These are phyloP conservation scores for Anser brachyrhynchus DNA, from an alignment of 2,113 vertebrate genomes.

Conservation along the genomic window DNA sequence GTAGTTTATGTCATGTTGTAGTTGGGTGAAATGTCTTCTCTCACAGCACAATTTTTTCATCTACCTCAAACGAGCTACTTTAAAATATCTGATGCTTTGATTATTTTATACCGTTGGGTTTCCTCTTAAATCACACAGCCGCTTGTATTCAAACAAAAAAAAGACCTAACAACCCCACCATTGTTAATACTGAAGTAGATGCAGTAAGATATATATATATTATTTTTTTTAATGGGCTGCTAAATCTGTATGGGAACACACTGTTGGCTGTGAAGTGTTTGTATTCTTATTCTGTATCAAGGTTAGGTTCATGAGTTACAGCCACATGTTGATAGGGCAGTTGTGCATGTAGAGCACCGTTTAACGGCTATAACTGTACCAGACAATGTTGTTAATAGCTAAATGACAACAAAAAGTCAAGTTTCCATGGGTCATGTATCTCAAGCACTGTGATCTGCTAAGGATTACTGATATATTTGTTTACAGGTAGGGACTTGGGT, in stretches of 20 bases:
- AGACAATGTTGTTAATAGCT: not conserved
- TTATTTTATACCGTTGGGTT: not conserved
- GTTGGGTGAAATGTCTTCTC: not conserved
- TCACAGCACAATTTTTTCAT: not conserved
- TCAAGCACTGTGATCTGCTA: not conserved
- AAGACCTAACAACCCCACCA: not conserved
- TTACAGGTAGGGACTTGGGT: not conserved
- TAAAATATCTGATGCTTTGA: not conserved
- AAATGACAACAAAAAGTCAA: not conserved
- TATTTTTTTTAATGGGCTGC: not conserved
- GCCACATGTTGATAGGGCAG: not conserved
- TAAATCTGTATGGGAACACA: not conserved
- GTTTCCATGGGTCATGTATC: fast-evolving
- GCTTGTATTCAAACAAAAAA: not conserved
- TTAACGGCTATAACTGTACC: not conserved
- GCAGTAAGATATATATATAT: not conserved
- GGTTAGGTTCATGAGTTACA: not conserved
- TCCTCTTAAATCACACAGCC: not conserved
- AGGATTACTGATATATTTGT: not conserved
- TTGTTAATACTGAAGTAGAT: not conserved
- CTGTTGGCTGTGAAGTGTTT: not conserved
- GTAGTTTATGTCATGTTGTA: not conserved
- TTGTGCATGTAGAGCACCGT: not conserved
- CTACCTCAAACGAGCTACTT: not conserved
- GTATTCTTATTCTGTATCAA: not conserved